Conservation (phyloP, 1,140 invertebrate genomes). For the Temnothorax longispinosus region DNA sequence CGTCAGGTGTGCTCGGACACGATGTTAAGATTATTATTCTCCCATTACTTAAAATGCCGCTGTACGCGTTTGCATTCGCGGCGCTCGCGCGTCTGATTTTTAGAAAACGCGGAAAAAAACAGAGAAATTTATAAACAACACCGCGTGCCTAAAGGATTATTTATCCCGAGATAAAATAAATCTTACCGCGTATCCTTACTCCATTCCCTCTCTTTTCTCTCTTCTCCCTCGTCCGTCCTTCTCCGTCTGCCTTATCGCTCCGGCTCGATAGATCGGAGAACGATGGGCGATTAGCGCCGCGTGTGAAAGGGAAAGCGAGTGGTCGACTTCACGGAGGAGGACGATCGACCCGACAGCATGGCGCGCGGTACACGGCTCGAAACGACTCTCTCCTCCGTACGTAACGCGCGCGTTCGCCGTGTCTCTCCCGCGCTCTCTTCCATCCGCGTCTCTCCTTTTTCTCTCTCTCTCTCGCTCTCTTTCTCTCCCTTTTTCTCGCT, state of each 20-base stretch:
- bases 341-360: conserved; percentile 80
- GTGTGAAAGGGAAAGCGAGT: conserved; percentile 85
- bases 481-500: conserved; percentile 55
- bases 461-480: conserved; percentile 63
- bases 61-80: not conserved
- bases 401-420: conserved; percentile 72
- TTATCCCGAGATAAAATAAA: conserved; percentile 35
- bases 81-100: not conserved
- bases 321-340: conserved; percentile 82
- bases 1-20: not conserved
- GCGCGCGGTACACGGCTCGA: conserved; percentile 73
- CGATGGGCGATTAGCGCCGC: conserved; percentile 84
- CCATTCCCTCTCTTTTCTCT: conserved; percentile 18
- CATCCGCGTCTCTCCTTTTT: conserved; percentile 65
- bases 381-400: conserved; percentile 79
- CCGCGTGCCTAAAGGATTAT: conserved; percentile 25
- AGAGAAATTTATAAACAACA: conserved; percentile 35
- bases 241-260: conserved; percentile 31
- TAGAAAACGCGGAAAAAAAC: not conserved
- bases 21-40: not conserved
- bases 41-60: not conserved
- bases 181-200: not conserved
- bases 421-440: conserved; percentile 59
- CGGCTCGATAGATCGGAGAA: conserved; percentile 81
- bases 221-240: not conserved